These are phyloP conservation scores for Bacillus rossius DNA, from an alignment of 1,140 invertebrate genomes.

Conservation along the genomic window DNA sequence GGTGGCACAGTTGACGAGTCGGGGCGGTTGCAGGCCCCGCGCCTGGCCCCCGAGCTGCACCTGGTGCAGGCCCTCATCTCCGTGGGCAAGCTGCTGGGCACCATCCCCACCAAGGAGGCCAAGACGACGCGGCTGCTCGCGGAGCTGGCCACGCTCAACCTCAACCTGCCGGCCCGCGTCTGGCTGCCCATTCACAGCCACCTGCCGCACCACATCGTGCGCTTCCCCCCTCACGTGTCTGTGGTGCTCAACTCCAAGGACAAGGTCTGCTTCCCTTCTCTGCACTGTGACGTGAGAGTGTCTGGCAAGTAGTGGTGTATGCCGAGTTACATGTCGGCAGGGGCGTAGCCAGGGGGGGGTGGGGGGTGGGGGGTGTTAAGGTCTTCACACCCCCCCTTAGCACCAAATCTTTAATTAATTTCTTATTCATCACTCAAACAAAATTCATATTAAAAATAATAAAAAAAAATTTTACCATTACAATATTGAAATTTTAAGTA, in stretches of 20 bases:
- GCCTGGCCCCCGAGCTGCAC: slow-evolving; percentile 78
- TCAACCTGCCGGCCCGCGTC: slow-evolving; percentile 95
- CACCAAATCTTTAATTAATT: too few species aligned
- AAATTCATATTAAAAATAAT: too few species aligned
- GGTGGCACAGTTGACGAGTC: too few species aligned
- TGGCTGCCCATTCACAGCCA: slow-evolving; percentile 85
- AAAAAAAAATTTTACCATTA: too few species aligned
- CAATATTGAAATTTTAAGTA: too few species aligned
- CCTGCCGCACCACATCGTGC: slow-evolving; percentile 75
- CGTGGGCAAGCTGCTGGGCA: slow-evolving; percentile 86
- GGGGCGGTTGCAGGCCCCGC: slow-evolving; percentile 60
- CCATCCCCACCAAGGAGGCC: slow-evolving; percentile 89
- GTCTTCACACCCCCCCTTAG: too few species aligned
- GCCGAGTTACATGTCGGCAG: too few species aligned
- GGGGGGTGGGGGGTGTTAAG: too few species aligned
- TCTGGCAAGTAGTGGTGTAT: too few species aligned
- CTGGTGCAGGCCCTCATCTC: slow-evolving; percentile 82
- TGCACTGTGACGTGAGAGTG: too few species aligned
- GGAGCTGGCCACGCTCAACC: slow-evolving; percentile 87
- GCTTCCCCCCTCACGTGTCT: slow-evolving; percentile 90
- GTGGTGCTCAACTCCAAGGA: slow-evolving; percentile 99
- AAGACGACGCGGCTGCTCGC: slow-evolving; percentile 87
- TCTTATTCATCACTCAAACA: too few species aligned
- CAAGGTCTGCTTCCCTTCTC: slow-evolving; percentile 66
- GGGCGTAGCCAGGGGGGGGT: too few species aligned